A percentile compares a stretch with the other conserved stretches of the same genome.
phyloP scores from a whole-genome alignment of 1,140 invertebrate species.

The Euborellia annulipes region DNA sequence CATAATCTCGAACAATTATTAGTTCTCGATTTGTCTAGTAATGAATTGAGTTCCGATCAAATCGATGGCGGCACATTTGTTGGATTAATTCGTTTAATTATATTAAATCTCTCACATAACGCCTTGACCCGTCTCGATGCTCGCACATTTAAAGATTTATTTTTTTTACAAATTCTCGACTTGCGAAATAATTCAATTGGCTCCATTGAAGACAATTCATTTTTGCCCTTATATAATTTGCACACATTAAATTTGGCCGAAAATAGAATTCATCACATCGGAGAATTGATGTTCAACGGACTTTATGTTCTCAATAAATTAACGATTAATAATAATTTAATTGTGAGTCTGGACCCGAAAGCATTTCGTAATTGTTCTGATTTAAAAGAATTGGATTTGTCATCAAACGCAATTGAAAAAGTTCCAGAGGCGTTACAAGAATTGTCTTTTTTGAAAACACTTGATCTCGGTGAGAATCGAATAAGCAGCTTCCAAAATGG shows the following conservation, averaged over 20 bases:
- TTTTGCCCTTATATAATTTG: conserved; percentile 68
- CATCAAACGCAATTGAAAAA: conserved; percentile 61
- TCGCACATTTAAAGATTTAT: conserved; percentile 72
- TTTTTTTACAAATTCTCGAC: conserved; percentile 73
- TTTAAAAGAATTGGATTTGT: conserved; percentile 76
- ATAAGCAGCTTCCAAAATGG: conserved; percentile 63
- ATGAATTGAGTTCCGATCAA: conserved; percentile 65
- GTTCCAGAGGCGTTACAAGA: conserved; percentile 71
- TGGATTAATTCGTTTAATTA: conserved; percentile 65
- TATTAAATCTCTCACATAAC: conserved; percentile 74
- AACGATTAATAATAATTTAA: conserved; percentile 67
- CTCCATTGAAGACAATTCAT: conserved; percentile 72
- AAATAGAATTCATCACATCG: conserved; percentile 65
- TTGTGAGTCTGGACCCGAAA: conserved; percentile 59
- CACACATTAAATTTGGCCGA: conserved; percentile 72
- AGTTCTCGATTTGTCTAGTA: conserved; percentile 71
- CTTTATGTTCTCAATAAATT: conserved; percentile 68
- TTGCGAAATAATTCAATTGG: conserved; percentile 74
- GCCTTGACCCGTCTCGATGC: conserved; percentile 62
- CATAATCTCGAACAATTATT: conserved; percentile 66
- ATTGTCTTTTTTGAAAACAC: conserved; percentile 62
- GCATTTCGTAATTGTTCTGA: conserved; percentile 84
- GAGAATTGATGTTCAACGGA: conserved; percentile 67
- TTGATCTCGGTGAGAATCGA: conserved; percentile 76
- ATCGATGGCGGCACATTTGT: conserved; percentile 68